Evolutionary conservation across 2,888 invertebrate species (phyloP), one percentile per base, ranked within the genome.

Genomic region (Antheraea assamensis): DNA sequence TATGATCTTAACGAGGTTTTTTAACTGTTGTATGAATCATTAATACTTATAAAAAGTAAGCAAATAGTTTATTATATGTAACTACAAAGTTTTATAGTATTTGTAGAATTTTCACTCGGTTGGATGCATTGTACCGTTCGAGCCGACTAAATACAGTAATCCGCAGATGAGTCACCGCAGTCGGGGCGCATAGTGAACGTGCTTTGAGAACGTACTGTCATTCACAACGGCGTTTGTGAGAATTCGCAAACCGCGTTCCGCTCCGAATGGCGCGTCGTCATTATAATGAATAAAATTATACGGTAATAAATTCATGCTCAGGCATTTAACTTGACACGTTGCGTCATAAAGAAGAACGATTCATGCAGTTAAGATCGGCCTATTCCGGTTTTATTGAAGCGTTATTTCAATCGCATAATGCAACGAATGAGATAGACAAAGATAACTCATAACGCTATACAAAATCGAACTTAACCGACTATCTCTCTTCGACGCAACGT

Each of bases 31-130:
- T 49, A 19, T 52, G 21, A 21, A 52, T 52, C 7, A 52, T 21
- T 52, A 21, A 52, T 7, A 52, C 21, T 52, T 7, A 49, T 19
- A 49, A 49, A 49, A 47, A 49, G 15, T 15, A 49, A 19, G 3
- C 19, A n/a, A 55, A 55, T 8, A 19, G 2, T 55, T 21, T 55
- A 55, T 8, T 7, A 55, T 7, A 21, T n/a, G n/a, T 21, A n/a
- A 27, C 17, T 30, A 15, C 15, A 64, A 64, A 64, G 27, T 64
- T 35, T 68, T 68, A n/a, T 19, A n/a, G 35, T 68, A 35, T 68
- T 68, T 68, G 68, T n/a, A 35, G 15, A 35, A 21, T 68, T 68
- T 68, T 68, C 68, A n/a, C 68, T 35, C 19, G 68, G n/a, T 19
- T 68, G 35, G 0, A 35, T 68, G 68, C 8, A 35, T 68, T 68